Conservation (phyloP, 1,140 invertebrate genomes). For the Drosophila bocqueti region DNA sequence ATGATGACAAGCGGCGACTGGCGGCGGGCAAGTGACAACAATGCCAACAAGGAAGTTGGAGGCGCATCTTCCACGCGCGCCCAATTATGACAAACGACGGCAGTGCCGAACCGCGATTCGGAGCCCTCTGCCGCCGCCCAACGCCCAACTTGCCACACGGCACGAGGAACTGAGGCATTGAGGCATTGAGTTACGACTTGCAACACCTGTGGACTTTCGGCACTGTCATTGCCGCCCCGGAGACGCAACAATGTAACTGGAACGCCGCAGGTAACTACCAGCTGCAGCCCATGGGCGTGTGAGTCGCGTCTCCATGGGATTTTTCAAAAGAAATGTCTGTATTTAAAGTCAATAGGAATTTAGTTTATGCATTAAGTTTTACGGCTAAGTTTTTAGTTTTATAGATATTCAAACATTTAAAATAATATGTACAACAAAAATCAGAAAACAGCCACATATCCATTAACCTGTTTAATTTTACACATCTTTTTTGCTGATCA, state of each 20-base stretch:
- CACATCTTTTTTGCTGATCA: not conserved
- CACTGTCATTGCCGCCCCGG: slow-evolving; percentile 65
- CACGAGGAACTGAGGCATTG: slow-evolving; percentile 60
- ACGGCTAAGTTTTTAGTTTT: not conserved
- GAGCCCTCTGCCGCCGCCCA: not conserved
- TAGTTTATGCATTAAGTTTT: not conserved
- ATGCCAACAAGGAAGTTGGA: slow-evolving; percentile 73
- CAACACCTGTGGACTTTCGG: slow-evolving; percentile 64
- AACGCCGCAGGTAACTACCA: slow-evolving; percentile 42
- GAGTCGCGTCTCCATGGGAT: not conserved
- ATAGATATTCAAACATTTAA: not conserved
- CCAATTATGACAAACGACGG: slow-evolving; percentile 76
- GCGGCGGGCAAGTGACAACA: slow-evolving; percentile 40
- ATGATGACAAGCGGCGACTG: slow-evolving; percentile 37
- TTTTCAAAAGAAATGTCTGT: not conserved
- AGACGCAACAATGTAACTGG: slow-evolving; percentile 61
- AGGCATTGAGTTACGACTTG: slow-evolving; percentile 60
- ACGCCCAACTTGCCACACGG: slow-evolving; percentile 42
- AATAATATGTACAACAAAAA: not conserved
- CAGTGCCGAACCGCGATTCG: slow-evolving; percentile 15
- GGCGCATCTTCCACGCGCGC: slow-evolving; percentile 75
- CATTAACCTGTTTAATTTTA: not conserved
- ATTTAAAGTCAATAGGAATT: not conserved
- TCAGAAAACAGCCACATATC: no score
- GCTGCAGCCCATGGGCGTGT: slow-evolving; percentile 4